Evolutionary conservation across 2,113 vertebrate species (phyloP), one percentile per base, ranked within the genome.

Genomic region (Actenoides lindsayi): DNA sequence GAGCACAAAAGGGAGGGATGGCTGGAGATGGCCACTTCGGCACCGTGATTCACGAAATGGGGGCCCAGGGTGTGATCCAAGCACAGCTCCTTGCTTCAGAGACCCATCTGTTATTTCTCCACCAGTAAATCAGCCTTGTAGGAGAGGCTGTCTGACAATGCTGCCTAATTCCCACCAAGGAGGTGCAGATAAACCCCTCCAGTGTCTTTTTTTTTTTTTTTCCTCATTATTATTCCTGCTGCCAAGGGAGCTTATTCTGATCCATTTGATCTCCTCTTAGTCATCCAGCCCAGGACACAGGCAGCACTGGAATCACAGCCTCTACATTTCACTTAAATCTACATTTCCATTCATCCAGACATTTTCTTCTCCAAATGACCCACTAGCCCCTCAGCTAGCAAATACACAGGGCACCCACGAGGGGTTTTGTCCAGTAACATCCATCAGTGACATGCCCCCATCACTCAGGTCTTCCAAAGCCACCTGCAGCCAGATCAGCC

Each of bases 391-490:
- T 16, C 48, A 37, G 21, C 48, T 23, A 14, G 30, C 53, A 63
- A 21, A 64, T 1, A 9, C 16, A 28, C 39, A 37, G 53, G 11
- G 14, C 13, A 13, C 37, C 28, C 33, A 6, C 0, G 2, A 31
- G 13, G 9, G 46, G 51, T 50, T 62, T 30, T 37, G 10, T 8
- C 64, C 68, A 44, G n/a, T 1, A 8, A 23, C 3, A 1, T 3
- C 37, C 60, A 67, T 6, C 50, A 46, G 44, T 53, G 31, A 24
- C 67, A 37, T 14, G 33, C 13, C 35, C 21, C 7, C n/a, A 15
- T 9, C 4, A 1, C 33, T 76, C 33, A 2, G 5, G 30, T 31
- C 56, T 30, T 63, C 87, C 33, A 46, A 24, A 83, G 59, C 21
- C 69, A 23, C 54, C 20, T 30, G 30, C 68, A 56, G 14, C 25